Percentiles rank a stretch among this genome's conserved stretches.
These are phyloP conservation scores for Coptotermes formosanus DNA, from an alignment of 1,140 invertebrate species.

Conservation along the genomic window DNA sequence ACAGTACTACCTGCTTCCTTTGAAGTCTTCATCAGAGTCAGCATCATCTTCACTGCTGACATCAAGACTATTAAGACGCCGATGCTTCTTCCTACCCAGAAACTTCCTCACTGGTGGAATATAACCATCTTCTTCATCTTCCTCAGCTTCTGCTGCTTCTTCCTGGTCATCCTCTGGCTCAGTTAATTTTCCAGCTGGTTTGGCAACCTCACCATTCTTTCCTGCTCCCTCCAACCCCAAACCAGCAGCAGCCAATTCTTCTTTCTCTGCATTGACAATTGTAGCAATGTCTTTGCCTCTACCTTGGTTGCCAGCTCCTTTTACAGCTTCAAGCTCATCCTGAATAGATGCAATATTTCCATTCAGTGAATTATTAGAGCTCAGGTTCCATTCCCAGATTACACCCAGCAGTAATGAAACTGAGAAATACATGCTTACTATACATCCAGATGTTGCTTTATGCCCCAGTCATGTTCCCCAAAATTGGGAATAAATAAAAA, in stretches of 20 bases:
- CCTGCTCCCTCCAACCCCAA: conserved; percentile 38
- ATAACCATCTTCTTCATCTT: conserved; percentile 38
- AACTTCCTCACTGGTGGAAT: conserved; percentile 39
- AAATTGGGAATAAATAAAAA: too few relatives aligned
- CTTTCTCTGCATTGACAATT: conserved; percentile 79
- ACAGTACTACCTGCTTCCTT: conserved; percentile 55
- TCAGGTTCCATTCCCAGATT: background rate
- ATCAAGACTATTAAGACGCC: conserved; percentile 78
- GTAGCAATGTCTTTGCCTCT: conserved; percentile 87
- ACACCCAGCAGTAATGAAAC: too few relatives aligned
- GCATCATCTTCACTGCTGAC: conserved; percentile 77
- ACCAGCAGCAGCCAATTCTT: conserved; percentile 56
- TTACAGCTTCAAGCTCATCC: conserved; percentile 70
- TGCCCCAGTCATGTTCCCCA: too few relatives aligned
- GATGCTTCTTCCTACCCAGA: conserved; percentile 60
- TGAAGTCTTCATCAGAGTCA: conserved; percentile 83
- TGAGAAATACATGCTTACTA: too few relatives aligned
- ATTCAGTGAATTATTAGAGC: background rate
- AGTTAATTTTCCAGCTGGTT: conserved; percentile 36
- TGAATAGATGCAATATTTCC: conserved; percentile 34
- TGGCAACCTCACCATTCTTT: conserved; percentile 22
- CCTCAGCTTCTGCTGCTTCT: conserved; percentile 37
- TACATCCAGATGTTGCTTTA: too few relatives aligned
- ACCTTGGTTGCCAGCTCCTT: conserved; percentile 74
- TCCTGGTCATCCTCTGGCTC: conserved; percentile 40